Evolutionary conservation across 2,888 invertebrate genomes (phyloP).

Genomic region (Eupithecia abbreviata): DNA sequence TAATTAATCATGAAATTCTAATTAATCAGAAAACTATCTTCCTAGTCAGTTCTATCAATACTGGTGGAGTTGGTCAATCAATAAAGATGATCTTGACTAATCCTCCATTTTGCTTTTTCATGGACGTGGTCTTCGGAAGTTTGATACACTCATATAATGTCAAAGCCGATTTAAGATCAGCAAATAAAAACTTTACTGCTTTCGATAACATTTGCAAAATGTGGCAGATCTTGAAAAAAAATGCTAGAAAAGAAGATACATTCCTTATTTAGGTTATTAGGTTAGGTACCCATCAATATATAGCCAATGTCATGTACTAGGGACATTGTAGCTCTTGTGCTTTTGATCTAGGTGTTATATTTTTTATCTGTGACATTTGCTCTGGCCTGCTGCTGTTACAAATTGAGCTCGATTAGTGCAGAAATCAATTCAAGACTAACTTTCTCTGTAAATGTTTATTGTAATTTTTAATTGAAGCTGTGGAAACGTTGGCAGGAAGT

Average conservation of each 20-base stretch:
- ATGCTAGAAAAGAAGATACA: too few relatives aligned
- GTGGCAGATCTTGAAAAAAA: too few relatives aligned
- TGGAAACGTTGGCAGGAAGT: background rate
- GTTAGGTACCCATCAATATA: too few relatives aligned
- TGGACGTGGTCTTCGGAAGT: background rate
- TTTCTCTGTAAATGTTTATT: slow-evolving; percentile 11
- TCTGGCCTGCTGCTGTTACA: slow-evolving; percentile 25
- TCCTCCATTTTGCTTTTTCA: background rate
- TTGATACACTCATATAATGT: background rate
- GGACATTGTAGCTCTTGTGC: too few relatives aligned
- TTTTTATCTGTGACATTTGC: slow-evolving; percentile 14
- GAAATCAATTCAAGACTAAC: slow-evolving; percentile 29
- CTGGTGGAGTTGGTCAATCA: background rate
- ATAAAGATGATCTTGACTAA: background rate
- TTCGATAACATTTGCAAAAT: too few relatives aligned
- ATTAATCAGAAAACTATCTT: too few relatives aligned
- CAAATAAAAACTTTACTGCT: too few relatives aligned
- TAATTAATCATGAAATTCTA: too few relatives aligned
- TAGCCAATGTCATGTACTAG: too few relatives aligned
- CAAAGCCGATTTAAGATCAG: background rate
- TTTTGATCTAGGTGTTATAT: slow-evolving; percentile 4
- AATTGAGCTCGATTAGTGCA: slow-evolving; percentile 34
- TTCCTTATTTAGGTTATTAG: too few relatives aligned
- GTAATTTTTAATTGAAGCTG: background rate
- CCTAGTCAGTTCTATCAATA: too few relatives aligned